Evolutionary conservation across 1,140 invertebrate species (phyloP).

Genomic region (Hylaeus volcanicus): DNA sequence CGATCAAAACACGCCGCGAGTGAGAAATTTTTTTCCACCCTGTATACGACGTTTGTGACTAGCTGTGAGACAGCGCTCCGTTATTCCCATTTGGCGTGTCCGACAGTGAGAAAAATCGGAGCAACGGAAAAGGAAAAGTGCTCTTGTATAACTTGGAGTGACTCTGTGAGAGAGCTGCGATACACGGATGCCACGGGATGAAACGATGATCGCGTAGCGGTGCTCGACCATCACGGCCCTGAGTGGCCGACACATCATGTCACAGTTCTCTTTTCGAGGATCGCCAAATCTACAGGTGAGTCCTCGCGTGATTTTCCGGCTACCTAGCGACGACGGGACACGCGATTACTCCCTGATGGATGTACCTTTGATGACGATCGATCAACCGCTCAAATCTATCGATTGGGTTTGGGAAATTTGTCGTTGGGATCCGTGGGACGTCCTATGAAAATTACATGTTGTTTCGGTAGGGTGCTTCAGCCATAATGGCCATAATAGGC

Average conservation of each 20-base stretch:
- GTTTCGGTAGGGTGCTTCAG: not conserved
- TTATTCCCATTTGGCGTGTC: not conserved
- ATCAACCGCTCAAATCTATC: conserved; percentile 25
- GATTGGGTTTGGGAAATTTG: too few relatives aligned
- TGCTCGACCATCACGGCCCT: conserved; percentile 77
- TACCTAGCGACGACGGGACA: not conserved
- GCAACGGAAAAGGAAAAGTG: conserved; percentile 27
- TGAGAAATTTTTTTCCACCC: not conserved
- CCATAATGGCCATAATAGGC: not conserved
- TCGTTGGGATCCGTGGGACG: too few relatives aligned
- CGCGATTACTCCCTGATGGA: conserved; percentile 8
- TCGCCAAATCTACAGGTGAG: conserved; percentile 85
- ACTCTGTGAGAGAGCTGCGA: conserved; percentile 48
- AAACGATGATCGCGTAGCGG: conserved; percentile 79
- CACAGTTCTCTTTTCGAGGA: conserved; percentile 85
- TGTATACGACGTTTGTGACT: too few relatives aligned
- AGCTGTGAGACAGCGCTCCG: too few relatives aligned
- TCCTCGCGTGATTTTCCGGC: conserved; percentile 8
- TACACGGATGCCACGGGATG: conserved; percentile 43
- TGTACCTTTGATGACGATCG: conserved; percentile 22
- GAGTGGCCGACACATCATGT: conserved; percentile 84
- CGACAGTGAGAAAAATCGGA: not conserved
- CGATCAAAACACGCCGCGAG: conserved; percentile 16
- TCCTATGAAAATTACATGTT: not conserved
- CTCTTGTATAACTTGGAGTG: conserved; percentile 5